Evolutionary conservation across 30 jellyfish, hydroid and myxozoan species (phyloP).

Genomic region (Pelagia noctiluca): DNA sequence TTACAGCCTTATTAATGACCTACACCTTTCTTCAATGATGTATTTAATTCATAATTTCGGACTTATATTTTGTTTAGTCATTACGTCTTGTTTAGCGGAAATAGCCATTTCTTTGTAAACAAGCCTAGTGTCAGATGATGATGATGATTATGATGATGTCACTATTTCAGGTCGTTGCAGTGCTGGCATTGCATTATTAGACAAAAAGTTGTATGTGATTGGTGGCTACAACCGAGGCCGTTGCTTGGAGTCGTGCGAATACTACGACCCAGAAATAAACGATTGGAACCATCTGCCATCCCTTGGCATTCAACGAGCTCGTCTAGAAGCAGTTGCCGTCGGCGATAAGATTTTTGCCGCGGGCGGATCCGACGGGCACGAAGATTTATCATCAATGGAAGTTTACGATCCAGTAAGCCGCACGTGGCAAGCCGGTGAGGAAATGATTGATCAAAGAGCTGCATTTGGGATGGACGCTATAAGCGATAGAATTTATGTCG

Average conservation of each 20-base stretch:
- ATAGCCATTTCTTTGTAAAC: neutral
- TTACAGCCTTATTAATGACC: no score
- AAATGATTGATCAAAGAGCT: slow-evolving; percentile 69
- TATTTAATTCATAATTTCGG: no score
- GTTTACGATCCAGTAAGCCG: slow-evolving; percentile 42
- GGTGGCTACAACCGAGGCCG: slow-evolving; percentile 90
- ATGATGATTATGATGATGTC: no score
- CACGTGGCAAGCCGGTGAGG: slow-evolving; percentile 50
- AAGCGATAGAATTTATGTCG: slow-evolving; percentile 44
- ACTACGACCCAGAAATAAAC: slow-evolving; percentile 75
- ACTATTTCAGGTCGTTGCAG: slow-evolving; percentile 71
- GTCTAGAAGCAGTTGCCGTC: slow-evolving; percentile 58
- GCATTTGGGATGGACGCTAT: slow-evolving; percentile 68
- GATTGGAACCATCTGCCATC: slow-evolving; percentile 72
- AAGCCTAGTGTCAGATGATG: neutral
- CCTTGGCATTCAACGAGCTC: slow-evolving; percentile 66
- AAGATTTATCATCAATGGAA: slow-evolving; percentile 64
- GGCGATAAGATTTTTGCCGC: slow-evolving; percentile 54
- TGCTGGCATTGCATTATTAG: slow-evolving; percentile 70
- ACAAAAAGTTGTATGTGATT: slow-evolving; percentile 59
- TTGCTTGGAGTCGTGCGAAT: slow-evolving; percentile 68
- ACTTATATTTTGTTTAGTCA: no score
- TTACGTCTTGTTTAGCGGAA: neutral
- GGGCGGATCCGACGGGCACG: slow-evolving; percentile 87
- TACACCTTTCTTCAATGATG: no score